phyloP scores from a whole-genome alignment of 2,113 vertebrate species.

The Morone saxatilis region DNA sequence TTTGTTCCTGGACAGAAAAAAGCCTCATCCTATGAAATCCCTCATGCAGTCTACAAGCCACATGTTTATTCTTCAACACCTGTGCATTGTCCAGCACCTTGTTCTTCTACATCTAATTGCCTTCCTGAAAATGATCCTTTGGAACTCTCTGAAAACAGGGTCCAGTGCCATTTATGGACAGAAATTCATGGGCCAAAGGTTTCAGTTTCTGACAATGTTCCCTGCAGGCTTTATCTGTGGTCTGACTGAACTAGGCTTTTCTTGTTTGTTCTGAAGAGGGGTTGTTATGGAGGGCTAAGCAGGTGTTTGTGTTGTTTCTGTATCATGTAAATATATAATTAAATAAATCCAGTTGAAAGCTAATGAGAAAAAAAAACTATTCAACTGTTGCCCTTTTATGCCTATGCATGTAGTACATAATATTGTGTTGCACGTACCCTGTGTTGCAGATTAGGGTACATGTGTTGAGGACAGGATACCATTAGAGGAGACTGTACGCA shows the following conservation, averaged over 20 bases:
- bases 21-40: not conserved
- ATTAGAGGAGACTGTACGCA: not conserved
- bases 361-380: not conserved
- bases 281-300: not conserved
- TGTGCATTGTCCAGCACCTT: not conserved
- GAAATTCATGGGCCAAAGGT: constrained; percentile 11
- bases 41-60: not conserved
- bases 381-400: not conserved
- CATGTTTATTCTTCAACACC: constrained; percentile 7
- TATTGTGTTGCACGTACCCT: not conserved
- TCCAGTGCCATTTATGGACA: constrained; percentile 15
- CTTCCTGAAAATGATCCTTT: constrained; percentile 9
- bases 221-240: not conserved
- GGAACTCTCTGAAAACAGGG: not conserved
- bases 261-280: not conserved
- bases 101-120: not conserved
- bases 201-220: constrained; percentile 18
- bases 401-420: not conserved
- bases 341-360: not conserved
- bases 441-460: constrained; percentile 3
- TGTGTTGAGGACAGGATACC: constrained; percentile 2
- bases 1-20: not conserved
- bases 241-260: not conserved
- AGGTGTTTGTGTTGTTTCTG: constrained; percentile 7
- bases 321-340: not conserved